Evolutionary conservation across 2,113 vertebrate species (phyloP).

Genomic region (Nicator chloris): DNA sequence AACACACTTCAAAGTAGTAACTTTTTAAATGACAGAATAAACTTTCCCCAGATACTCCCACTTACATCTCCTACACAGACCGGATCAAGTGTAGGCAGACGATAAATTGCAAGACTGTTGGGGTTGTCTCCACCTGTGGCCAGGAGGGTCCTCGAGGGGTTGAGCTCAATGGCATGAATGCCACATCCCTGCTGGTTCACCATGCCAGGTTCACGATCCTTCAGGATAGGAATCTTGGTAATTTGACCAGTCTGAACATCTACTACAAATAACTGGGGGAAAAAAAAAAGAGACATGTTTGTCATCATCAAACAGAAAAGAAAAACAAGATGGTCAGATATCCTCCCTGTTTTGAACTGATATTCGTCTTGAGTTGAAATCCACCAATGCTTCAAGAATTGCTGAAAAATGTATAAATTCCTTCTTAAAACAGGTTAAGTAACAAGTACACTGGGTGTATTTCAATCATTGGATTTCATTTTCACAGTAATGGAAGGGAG

Average conservation of each 20-base stretch:
- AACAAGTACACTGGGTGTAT: neutral
- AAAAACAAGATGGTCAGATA: neutral
- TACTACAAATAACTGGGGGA: constrained; percentile 89
- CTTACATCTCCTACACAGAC: constrained; percentile 98
- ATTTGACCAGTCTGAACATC: constrained; percentile 93
- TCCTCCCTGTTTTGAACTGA: neutral
- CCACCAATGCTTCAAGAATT: neutral
- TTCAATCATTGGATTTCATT: neutral
- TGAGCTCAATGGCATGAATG: constrained; percentile 96
- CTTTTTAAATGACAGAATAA: neutral
- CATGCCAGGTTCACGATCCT: constrained; percentile 82
- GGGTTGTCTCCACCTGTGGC: constrained; percentile 98
- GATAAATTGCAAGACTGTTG: constrained; percentile 95
- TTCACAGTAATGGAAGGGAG: neutral
- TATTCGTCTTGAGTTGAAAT: neutral
- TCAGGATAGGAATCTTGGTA: constrained; percentile 96
- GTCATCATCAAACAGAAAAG: neutral
- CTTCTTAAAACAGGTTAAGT: neutral
- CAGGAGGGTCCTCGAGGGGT: constrained; percentile 89
- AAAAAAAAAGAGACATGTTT: neutral
- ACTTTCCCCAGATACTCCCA: neutral
- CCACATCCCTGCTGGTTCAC: constrained; percentile 93
- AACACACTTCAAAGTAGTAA: neutral
- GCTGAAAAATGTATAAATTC: neutral
- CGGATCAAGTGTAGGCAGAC: constrained; percentile 93